Evolutionary conservation across 1,140 invertebrate genomes (phyloP).

Genomic region (Anastatus disparis): DNA sequence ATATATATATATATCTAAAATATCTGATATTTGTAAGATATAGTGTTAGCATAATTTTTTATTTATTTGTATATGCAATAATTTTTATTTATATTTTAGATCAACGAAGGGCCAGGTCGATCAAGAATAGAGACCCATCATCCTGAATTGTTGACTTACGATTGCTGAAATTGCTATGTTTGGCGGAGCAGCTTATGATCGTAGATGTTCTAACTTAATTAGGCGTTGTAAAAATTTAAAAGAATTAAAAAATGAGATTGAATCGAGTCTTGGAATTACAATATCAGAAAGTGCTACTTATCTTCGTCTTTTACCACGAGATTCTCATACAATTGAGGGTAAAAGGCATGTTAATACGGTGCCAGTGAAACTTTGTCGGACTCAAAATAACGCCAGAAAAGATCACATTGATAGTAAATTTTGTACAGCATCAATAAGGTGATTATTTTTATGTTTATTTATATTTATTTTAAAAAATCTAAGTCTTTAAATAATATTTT

Average conservation of each 20-base stretch:
- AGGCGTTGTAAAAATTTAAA: constrained; percentile 30
- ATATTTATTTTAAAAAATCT: too few relatives aligned
- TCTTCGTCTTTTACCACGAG: constrained; percentile 23
- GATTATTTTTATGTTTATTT: constrained; percentile 1
- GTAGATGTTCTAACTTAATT: constrained; percentile 9
- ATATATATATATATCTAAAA: too few relatives aligned
- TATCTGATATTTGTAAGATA: too few relatives aligned
- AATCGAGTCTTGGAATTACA: neutral
- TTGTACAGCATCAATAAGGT: too few relatives aligned
- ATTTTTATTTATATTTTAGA: too few relatives aligned
- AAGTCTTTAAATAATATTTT: constrained; percentile 1
- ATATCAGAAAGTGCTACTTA: constrained; percentile 27
- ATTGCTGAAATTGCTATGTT: constrained; percentile 25
- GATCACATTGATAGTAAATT: neutral
- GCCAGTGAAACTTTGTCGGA: too few relatives aligned
- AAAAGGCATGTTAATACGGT: too few relatives aligned
- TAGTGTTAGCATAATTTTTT: too few relatives aligned
- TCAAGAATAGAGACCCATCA: constrained; percentile 3
- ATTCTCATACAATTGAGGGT: constrained; percentile 10
- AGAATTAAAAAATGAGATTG: constrained; percentile 21
- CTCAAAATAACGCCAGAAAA: neutral
- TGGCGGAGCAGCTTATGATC: constrained; percentile 22
- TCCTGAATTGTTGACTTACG: constrained; percentile 11
- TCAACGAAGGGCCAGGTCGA: neutral
- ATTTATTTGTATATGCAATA: too few relatives aligned